These are phyloP conservation scores for Sesamia nonagrioides DNA, from an alignment of 1,140 invertebrate genomes.

Conservation along the genomic window DNA sequence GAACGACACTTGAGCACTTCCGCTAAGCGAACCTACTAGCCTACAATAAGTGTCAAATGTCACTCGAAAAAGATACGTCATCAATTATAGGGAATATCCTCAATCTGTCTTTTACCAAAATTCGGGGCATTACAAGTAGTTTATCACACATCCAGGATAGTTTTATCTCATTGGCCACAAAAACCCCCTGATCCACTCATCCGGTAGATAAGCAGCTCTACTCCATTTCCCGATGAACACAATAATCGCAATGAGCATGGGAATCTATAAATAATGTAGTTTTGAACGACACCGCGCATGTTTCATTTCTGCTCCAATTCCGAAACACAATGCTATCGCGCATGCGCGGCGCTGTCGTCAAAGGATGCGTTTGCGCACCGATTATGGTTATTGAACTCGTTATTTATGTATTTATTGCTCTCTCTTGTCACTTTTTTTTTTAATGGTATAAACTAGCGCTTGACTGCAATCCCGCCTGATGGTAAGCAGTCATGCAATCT, in stretches of 20 bases:
- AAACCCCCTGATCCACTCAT: conserved; percentile 3
- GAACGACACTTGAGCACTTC: too few species aligned
- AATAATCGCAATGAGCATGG: neutral
- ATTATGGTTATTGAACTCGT: conserved; percentile 47
- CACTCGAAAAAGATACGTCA: too few species aligned
- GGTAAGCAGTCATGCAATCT: too few species aligned
- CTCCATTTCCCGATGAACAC: neutral
- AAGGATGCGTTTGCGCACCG: conserved; percentile 32
- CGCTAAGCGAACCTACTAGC: too few species aligned
- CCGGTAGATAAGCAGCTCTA: conserved; percentile 24
- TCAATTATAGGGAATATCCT: too few species aligned
- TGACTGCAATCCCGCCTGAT: too few species aligned
- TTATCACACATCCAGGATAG: neutral
- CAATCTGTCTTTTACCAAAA: neutral
- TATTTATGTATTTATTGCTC: conserved; percentile 12
- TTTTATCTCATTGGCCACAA: neutral
- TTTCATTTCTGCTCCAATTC: conserved; percentile 55
- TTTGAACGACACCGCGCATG: conserved; percentile 18
- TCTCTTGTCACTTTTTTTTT: neutral
- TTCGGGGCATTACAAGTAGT: neutral
- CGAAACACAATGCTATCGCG: conserved; percentile 47
- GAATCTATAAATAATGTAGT: conserved; percentile 28
- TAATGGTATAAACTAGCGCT: too few species aligned
- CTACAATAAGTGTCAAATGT: too few species aligned
- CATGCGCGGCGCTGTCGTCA: conserved; percentile 33